phyloP scores from a whole-genome alignment of 2,888 invertebrate species.

The Pseudococcus viburni region DNA sequence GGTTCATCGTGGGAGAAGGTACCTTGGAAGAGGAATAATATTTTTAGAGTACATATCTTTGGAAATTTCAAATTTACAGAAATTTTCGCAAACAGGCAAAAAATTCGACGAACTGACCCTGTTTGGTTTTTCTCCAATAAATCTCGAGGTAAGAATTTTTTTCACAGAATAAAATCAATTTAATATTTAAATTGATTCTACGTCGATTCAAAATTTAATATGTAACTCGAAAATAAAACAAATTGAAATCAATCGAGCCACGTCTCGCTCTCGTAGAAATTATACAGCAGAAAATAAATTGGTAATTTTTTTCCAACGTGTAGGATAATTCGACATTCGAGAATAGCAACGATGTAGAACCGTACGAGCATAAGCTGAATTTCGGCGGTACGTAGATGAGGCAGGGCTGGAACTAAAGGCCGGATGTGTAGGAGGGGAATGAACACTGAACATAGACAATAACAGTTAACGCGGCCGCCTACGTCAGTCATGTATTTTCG shows the following conservation, averaged over 20 bases:
- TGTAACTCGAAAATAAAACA: neutral
- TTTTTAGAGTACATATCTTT: neutral
- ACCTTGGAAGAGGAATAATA: neutral
- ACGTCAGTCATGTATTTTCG: constrained; percentile 38
- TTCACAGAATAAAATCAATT: neutral
- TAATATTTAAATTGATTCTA: neutral
- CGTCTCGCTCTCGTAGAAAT: neutral
- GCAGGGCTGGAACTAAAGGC: neutral
- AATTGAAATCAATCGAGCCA: constrained; percentile 6
- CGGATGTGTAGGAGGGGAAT: neutral
- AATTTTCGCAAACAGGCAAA: neutral
- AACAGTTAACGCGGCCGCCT: constrained; percentile 40
- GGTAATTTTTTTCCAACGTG: constrained; percentile 3
- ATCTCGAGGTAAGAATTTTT: neutral
- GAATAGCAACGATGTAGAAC: neutral
- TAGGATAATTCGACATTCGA: constrained; percentile 2
- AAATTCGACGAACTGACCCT: neutral
- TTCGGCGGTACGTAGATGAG: neutral
- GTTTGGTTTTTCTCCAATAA: neutral
- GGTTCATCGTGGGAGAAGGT: neutral
- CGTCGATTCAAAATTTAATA: constrained; percentile 20
- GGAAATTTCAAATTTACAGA: neutral
- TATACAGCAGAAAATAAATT: neutral
- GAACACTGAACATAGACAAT: neutral
- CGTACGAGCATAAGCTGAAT: neutral